phyloP scores from a whole-genome alignment of 2,797 vertebrate genomes.

The Anisognathus igniventris region DNA sequence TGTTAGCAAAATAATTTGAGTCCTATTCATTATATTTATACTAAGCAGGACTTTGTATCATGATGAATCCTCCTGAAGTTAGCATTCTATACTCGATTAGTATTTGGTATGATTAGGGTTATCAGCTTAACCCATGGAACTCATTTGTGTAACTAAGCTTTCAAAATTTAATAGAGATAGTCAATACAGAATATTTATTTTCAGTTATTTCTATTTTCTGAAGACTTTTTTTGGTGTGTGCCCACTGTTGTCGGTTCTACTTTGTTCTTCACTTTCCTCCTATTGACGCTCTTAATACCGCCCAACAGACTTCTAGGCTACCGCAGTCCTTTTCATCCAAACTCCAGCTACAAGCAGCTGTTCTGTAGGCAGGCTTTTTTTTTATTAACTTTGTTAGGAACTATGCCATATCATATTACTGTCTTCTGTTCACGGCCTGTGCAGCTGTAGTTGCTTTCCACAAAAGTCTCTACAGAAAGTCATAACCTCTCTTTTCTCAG shows the following conservation, averaged over 20 bases:
- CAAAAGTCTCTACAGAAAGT: constrained; percentile 54
- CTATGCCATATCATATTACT: constrained; percentile 67
- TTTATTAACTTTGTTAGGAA: constrained; percentile 70
- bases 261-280: constrained; percentile 41
- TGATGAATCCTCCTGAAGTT: not conserved
- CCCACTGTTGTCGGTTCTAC: constrained; percentile 11
- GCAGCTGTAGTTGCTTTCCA: constrained; percentile 73
- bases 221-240: not conserved
- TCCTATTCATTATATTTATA: not conserved
- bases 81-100: not conserved
- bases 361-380: constrained; percentile 65
- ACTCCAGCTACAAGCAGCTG: constrained; percentile 76
- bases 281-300: constrained; percentile 43
- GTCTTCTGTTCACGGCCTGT: constrained; percentile 30
- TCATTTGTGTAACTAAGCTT: not conserved
- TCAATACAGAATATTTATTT: not conserved
- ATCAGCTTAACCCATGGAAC: not conserved
- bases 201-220: not conserved
- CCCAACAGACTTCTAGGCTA: constrained; percentile 37
- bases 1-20: not conserved
- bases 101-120: not conserved
- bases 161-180: not conserved
- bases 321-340: constrained; percentile 53
- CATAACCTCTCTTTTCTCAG: constrained; percentile 6
- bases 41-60: not conserved